Evolutionary conservation across 2,113 vertebrate genomes (phyloP), one percentile per base, ranked within the genome.

Genomic region (Acrocephalus kingi): DNA sequence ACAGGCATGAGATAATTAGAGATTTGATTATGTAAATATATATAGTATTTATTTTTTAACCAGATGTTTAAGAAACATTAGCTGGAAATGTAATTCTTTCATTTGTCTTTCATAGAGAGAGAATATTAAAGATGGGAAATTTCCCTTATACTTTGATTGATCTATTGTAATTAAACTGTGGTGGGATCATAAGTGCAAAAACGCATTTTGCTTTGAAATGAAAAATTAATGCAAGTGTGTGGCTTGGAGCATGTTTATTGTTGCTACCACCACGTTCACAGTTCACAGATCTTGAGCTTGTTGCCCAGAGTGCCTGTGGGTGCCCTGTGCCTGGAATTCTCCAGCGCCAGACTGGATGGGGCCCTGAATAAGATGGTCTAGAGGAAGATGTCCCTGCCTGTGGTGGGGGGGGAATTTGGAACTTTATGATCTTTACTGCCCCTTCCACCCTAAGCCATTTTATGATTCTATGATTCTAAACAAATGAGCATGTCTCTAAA

Each of bases 401-500:
- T 41, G 41, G 6, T 7, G 24, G 5, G 1, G 4, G 4, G 3
- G 15, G 3, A 2, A 39, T 39, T 23, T 76, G 30, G 25, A 43
- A 49, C 48, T 48, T 31, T 5, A 16, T 66, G 7, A 39, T 35
- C n/a, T 69, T 62, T 31, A 35, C 2, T 5, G 24, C 45, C 5
- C 8, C 62, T 43, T 69, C 35, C 35, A 41, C 49, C 41, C n/a
- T 30, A 55, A 62, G 49, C 25, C 14, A 19, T 55, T 76, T 7
- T 35, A 5, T 45, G 18, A 59, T 74, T 74, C 12, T 51, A 7
- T 58, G 10, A 16, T 68, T 55, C 41, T 45, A 49, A 87, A 41
- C 6, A 69, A 73, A 66, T 33, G 17, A 21, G 5, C 4, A 9
- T 48, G 33, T 45, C 27, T 24, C 17, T 6, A 2, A 67, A 64